Evolutionary conservation across 2,888 invertebrate species (phyloP).

Genomic region (Empis livida): DNA sequence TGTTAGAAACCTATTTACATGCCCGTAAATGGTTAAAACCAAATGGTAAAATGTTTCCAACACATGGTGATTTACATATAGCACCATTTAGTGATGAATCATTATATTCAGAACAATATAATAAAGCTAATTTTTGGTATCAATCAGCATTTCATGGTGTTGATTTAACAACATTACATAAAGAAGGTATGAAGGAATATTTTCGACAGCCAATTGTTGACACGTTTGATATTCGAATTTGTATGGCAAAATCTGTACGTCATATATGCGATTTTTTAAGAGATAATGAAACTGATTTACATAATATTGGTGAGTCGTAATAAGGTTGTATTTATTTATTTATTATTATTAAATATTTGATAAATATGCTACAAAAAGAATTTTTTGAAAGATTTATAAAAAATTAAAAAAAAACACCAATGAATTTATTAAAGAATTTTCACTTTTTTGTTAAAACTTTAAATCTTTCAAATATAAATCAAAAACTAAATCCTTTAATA

Average conservation of each 20-base stretch:
- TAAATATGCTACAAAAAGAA: neutral
- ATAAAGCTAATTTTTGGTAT: conserved; percentile 99
- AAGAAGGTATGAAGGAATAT: conserved; percentile 92
- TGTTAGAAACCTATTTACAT: conserved; percentile 97
- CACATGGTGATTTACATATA: conserved; percentile 90
- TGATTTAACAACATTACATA: conserved; percentile 79
- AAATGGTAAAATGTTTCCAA: conserved; percentile 93
- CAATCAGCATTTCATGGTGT: conserved; percentile 97
- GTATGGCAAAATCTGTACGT: conserved; percentile 85
- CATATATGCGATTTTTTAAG: conserved; percentile 89
- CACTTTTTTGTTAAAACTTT: neutral
- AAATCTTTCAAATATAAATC: neutral
- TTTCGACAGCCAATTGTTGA: conserved; percentile 97
- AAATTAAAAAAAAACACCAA: no score
- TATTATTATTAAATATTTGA: neutral
- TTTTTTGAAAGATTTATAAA: neutral
- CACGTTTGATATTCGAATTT: conserved; percentile 95
- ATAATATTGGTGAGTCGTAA: conserved; percentile 56
- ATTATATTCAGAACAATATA: conserved; percentile 94
- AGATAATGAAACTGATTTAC: conserved; percentile 86
- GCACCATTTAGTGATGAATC: conserved; percentile 97
- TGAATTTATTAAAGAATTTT: no score
- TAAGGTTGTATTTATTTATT: conserved; percentile 2
- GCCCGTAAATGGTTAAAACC: conserved; percentile 96
- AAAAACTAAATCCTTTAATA: neutral